A percentile compares a stretch with the other conserved stretches of the same genome.
These are phyloP conservation scores for Platerodrilus igneus DNA, from an alignment of 2,888 invertebrate species.

Conservation along the genomic window DNA sequence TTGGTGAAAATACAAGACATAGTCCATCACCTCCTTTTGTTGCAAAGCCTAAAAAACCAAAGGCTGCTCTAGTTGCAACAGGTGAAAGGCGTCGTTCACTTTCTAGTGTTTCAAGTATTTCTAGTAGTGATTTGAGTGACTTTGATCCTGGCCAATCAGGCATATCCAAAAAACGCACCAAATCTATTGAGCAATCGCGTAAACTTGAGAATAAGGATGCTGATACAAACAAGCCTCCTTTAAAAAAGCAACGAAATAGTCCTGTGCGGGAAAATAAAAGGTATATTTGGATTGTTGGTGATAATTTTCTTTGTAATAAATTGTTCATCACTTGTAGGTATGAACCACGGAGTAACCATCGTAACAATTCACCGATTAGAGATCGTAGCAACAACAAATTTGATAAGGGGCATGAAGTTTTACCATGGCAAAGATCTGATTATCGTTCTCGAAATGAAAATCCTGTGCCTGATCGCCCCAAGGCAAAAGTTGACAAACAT, in stretches of 20 bases:
- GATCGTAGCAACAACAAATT: too few relatives aligned
- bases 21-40: slow-evolving; percentile 58
- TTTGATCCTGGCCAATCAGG: slow-evolving; percentile 27
- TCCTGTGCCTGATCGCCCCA: slow-evolving; percentile 34
- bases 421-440: slow-evolving; percentile 35
- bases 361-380: too few relatives aligned
- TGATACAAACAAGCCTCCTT: too few relatives aligned
- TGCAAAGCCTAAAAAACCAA: slow-evolving; percentile 44
- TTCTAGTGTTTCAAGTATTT: slow-evolving; percentile 53
- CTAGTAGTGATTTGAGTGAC: slow-evolving; percentile 46
- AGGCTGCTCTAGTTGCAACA: slow-evolving; percentile 22
- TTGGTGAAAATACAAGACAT: slow-evolving; percentile 27
- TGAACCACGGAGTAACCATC: too few relatives aligned
- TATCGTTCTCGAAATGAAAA: slow-evolving; percentile 29
- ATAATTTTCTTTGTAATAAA: too few relatives aligned
- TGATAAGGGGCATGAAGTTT: background rate
- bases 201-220: too few relatives aligned
- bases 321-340: too few relatives aligned
- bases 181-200: too few relatives aligned
- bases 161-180: too few relatives aligned
- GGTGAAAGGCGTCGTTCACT: slow-evolving; percentile 47
- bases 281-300: too few relatives aligned
- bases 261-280: too few relatives aligned
- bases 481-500: slow-evolving; percentile 46
- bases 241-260: too few relatives aligned